A percentile compares a stretch with the other conserved stretches of the same genome.
Conservation (phyloP, 1,140 invertebrate species). For the Mactra quadrangularis region DNA sequence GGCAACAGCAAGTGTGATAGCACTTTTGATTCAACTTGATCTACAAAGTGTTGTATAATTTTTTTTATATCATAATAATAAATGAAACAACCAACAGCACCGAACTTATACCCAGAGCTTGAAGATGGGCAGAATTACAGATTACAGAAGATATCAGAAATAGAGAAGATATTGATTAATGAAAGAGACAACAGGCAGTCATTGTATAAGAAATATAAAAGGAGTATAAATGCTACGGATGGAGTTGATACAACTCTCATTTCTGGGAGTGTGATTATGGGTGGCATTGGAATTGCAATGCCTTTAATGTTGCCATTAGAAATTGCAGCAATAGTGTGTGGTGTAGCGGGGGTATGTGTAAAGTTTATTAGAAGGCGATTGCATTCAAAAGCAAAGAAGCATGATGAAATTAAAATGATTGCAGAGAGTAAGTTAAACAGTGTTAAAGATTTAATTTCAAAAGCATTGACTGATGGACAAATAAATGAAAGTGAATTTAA, state of each 20-base stretch:
- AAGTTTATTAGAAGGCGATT: slow-evolving; percentile 32
- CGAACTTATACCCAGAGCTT: background rate
- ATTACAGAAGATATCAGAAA: slow-evolving; percentile 22
- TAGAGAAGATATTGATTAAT: slow-evolving; percentile 12
- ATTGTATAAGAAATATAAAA: background rate
- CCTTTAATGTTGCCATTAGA: slow-evolving; percentile 2
- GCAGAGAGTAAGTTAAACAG: slow-evolving; percentile 33
- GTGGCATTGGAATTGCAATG: too few relatives aligned
- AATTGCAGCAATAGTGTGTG: background rate
- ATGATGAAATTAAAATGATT: slow-evolving; percentile 16
- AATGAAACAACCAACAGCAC: background rate
- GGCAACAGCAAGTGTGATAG: background rate
- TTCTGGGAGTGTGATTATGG: too few relatives aligned
- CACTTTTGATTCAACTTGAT: too few relatives aligned
- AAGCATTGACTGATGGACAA: slow-evolving; percentile 15
- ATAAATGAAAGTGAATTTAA: slow-evolving; percentile 13
- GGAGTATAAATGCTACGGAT: too few relatives aligned
- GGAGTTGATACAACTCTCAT: too few relatives aligned
- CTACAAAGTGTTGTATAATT: too few relatives aligned
- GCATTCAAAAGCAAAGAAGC: slow-evolving; percentile 21
- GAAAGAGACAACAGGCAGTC: background rate
- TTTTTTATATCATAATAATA: too few relatives aligned
- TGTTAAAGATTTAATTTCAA: slow-evolving; percentile 36
- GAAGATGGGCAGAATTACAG: slow-evolving; percentile 6
- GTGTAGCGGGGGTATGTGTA: background rate